Percentiles rank a stretch among this genome's conserved stretches.
These are phyloP conservation scores for Sycobia sp. DNA, from an alignment of 1,140 invertebrate genomes.

Conservation along the genomic window DNA sequence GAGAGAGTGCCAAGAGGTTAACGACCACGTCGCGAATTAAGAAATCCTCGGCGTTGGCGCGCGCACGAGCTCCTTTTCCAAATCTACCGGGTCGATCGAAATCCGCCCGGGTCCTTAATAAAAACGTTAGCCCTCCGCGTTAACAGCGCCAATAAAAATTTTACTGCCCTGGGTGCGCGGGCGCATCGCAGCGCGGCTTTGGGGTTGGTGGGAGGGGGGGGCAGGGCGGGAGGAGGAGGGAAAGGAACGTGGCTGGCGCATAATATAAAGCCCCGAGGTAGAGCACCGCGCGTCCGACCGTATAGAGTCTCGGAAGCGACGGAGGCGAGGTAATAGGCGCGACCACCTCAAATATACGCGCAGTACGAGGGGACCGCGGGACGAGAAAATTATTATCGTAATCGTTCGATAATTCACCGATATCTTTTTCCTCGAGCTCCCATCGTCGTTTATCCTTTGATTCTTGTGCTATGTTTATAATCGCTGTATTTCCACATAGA, in stretches of 20 bases:
- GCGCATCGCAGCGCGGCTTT: too few species aligned
- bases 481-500: too few species aligned
- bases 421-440: background rate
- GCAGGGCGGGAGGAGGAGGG: too few species aligned
- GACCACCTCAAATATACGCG: conserved; percentile 17
- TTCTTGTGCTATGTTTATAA: too few species aligned
- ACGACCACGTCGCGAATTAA: conserved; percentile 16
- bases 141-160: conserved; percentile 14
- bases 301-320: background rate
- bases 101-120: conserved; percentile 8
- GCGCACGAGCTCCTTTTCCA: background rate
- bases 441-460: background rate
- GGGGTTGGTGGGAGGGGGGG: too few species aligned
- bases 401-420: conserved; percentile 13
- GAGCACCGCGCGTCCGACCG: too few species aligned
- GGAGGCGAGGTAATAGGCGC: background rate
- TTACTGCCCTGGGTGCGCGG: background rate
- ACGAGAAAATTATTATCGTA: conserved; percentile 6
- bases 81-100: background rate
- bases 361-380: too few species aligned
- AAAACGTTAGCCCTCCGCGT: conserved; percentile 22
- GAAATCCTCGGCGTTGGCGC: conserved; percentile 2
- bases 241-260: too few species aligned
- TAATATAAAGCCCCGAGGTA: background rate
- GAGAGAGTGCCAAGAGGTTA: conserved; percentile 13